phyloP scores from a whole-genome alignment of 2,888 invertebrate species.

The Harmothoe impar region DNA sequence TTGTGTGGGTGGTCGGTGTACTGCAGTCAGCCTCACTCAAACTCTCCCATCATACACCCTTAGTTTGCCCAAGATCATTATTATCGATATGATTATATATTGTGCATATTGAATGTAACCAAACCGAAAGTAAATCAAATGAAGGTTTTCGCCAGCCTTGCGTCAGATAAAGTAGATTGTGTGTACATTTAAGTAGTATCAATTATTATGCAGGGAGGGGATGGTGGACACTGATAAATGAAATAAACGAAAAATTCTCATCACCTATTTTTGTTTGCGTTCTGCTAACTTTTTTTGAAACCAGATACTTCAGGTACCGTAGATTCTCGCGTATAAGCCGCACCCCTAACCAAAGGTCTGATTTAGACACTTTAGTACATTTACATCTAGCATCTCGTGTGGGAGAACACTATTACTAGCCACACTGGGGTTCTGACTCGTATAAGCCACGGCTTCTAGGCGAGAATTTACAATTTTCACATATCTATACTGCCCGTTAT shows the following conservation, averaged over 20 bases:
- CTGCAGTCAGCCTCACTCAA: background rate
- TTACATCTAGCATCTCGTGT: too few species aligned
- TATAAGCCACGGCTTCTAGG: too few species aligned
- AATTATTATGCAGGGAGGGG: slow-evolving; percentile 42
- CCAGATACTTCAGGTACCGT: too few species aligned
- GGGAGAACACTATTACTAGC: too few species aligned
- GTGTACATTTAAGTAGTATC: slow-evolving; percentile 51
- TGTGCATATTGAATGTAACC: slow-evolving; percentile 45
- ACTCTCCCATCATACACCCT: background rate
- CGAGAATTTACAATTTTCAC: too few species aligned
- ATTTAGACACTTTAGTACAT: too few species aligned
- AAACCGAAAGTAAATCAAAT: slow-evolving; percentile 42
- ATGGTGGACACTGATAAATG: slow-evolving; percentile 15
- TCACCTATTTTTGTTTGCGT: background rate
- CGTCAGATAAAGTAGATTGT: slow-evolving; percentile 21
- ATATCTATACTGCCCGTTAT: too few species aligned
- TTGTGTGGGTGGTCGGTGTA: background rate
- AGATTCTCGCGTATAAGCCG: too few species aligned
- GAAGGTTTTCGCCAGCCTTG: slow-evolving; percentile 32
- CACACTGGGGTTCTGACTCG: too few species aligned
- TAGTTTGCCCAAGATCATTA: slow-evolving; percentile 21
- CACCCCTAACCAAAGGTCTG: background rate
- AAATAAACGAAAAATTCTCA: slow-evolving; percentile 31
- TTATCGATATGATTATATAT: slow-evolving; percentile 46
- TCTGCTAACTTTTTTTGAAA: too few species aligned